Base-by-base conservation (phyloP, 2,888 invertebrate species). In the Volucella inflata region DNA sequence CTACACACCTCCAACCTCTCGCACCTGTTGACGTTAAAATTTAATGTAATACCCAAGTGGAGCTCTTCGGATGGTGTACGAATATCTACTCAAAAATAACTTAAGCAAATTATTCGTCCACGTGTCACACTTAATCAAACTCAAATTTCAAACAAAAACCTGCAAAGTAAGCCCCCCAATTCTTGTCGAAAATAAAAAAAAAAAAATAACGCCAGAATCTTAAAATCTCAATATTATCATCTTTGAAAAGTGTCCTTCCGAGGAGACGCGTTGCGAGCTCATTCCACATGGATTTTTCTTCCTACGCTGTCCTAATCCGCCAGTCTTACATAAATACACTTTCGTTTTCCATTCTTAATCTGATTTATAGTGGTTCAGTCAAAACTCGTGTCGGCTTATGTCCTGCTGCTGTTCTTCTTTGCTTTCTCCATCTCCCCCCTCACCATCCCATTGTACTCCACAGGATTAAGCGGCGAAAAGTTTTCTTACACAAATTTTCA, bases 101-200 rank as follows among this genome's bases (percentile, higher is more conserved):
- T 83, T 83, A 62, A 70, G 30, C 68, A 68, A 78, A 83, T 83
- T 74, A 83, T 83, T 68, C 74, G 64, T 50, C 62, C 78, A 83
- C 68, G 78, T 79, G 83, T 48, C 51, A 57, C 64, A 74, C 57
- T 83, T 65, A 83, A 83, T 83, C 83, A 83, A 83, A 83, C 64
- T 75, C 59, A 68, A 75, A 65, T 83, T 79, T 83, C 51, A 12
- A 70, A 75, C 55, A 46, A 59, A 16, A 59, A 59, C 40, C 57
- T 59, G 40, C 1, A 14, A 59, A 16, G 16, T 40, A 59, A 55
- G 36, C 36, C 36, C 55, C 55, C 30, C 55, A 8, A 55, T 55
- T 30, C 8, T 36, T 17, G 17, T 55, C 30, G 30, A 21, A 8
- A n/a, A 21, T 40, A 14, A 16, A 53, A 36, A 40, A 30, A 51